Percentiles rank a stretch among this genome's conserved stretches.
Evolutionary conservation across 2,888 invertebrate genomes (phyloP).

Genomic region (Rhingia campestris): DNA sequence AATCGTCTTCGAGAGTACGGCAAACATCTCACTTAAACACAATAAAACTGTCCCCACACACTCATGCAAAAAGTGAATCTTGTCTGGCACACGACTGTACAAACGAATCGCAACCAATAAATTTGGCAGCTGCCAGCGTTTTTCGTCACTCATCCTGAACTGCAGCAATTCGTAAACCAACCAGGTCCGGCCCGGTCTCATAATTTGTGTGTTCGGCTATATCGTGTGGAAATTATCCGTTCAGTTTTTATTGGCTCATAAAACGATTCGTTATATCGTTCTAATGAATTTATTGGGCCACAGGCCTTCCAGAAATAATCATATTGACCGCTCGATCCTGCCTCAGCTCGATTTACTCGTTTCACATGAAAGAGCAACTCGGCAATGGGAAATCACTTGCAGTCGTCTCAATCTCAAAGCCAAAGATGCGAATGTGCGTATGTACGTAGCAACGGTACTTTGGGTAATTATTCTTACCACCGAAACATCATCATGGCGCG

Average conservation of each 20-base stretch:
- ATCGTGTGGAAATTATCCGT: slow-evolving; percentile 43
- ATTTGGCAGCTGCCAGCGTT: slow-evolving; percentile 68
- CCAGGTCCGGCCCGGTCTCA: slow-evolving; percentile 11
- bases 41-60: slow-evolving; percentile 37
- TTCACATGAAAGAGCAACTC: slow-evolving; percentile 3
- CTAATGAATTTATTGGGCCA: slow-evolving; percentile 56
- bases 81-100: slow-evolving; percentile 3
- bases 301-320: slow-evolving; percentile 47
- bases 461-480: slow-evolving; percentile 51
- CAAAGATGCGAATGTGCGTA: slow-evolving; percentile 25
- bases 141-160: slow-evolving; percentile 68
- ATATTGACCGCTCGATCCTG: background rate
- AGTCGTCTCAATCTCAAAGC: slow-evolving; percentile 11
- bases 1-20: background rate
- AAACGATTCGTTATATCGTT: slow-evolving; percentile 65
- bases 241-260: slow-evolving; percentile 64
- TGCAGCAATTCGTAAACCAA: slow-evolving; percentile 47
- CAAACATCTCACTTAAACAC: slow-evolving; percentile 19
- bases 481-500: slow-evolving; percentile 57
- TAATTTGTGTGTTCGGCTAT: slow-evolving; percentile 33
- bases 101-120: slow-evolving; percentile 43
- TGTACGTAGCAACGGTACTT: slow-evolving; percentile 3
- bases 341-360: background rate
- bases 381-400: slow-evolving; percentile 19
- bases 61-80: slow-evolving; percentile 11